Conservation (phyloP, 2,113 vertebrate genomes). For the Otis tarda region DNA sequence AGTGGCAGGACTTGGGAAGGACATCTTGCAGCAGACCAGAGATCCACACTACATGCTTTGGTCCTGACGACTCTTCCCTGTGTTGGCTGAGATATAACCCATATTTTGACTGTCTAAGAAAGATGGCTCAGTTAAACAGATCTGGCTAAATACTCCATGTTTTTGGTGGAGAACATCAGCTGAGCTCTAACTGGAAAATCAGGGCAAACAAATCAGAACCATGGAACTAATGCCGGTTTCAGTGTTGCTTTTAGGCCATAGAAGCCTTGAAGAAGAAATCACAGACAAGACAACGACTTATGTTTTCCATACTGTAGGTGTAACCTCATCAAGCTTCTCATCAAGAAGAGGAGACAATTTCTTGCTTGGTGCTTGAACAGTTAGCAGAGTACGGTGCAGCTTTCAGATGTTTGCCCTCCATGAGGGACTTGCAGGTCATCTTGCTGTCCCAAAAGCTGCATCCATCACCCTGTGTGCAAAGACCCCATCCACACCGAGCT, state of each 20-base stretch:
- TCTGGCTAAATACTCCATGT: neutral
- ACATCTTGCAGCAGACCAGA: neutral
- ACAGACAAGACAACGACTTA: neutral
- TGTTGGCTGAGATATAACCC: neutral
- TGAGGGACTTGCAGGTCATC: neutral
- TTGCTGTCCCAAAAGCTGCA: too few relatives aligned
- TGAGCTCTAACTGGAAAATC: neutral
- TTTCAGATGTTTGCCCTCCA: neutral
- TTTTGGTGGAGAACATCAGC: neutral
- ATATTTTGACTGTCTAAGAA: neutral
- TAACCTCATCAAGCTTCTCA: neutral
- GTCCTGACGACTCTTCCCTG: neutral
- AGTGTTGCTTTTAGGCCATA: neutral
- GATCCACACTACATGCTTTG: neutral
- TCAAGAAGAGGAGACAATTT: neutral
- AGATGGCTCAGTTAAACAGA: neutral
- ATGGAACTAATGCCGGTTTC: neutral
- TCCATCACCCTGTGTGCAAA: too few relatives aligned
- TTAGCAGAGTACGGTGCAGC: neutral
- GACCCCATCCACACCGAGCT: too few relatives aligned
- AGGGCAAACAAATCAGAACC: neutral
- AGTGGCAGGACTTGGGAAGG: neutral
- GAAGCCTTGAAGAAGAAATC: neutral
- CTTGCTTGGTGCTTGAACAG: neutral
- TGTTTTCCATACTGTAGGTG: neutral